A percentile compares a stretch with the other conserved stretches of the same genome.
phyloP scores from a whole-genome alignment of 1,140 invertebrate genomes.

The Macrocentrus cingulum region DNA sequence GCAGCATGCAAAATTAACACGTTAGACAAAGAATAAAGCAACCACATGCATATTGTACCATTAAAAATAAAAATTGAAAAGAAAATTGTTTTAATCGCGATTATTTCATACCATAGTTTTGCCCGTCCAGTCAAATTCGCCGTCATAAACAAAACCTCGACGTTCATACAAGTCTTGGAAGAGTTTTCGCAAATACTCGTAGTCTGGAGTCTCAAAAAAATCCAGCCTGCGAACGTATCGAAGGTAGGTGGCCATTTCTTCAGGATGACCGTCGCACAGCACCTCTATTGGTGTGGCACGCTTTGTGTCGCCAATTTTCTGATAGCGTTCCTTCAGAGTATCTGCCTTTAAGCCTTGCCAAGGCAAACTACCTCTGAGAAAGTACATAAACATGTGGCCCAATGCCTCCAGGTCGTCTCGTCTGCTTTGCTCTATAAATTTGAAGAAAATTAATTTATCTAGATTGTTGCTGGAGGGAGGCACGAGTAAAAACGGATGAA shows the following conservation, averaged over 20 bases:
- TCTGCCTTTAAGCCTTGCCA: constrained; percentile 99
- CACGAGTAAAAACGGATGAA: constrained; percentile 23
- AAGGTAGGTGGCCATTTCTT: constrained; percentile 96
- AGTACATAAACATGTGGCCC: constrained; percentile 99
- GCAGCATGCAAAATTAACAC: constrained; percentile 60
- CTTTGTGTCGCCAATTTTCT: constrained; percentile 99
- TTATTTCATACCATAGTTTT: constrained; percentile 80
- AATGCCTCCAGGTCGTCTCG: constrained; percentile 98
- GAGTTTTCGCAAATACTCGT: constrained; percentile 94
- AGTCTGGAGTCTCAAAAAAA: constrained; percentile 99
- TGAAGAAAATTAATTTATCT: neutral
- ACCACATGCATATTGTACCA: neutral
- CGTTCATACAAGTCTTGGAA: constrained; percentile 94
- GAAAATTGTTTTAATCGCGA: neutral
- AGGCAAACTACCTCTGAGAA: constrained; percentile 95
- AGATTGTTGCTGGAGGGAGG: neutral
- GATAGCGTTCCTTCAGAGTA: constrained; percentile 98
- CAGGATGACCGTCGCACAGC: constrained; percentile 96
- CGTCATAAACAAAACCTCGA: constrained; percentile 90
- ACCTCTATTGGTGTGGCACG: constrained; percentile 95
- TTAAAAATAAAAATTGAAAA: too few species aligned
- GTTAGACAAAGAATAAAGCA: constrained; percentile 25
- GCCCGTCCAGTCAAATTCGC: constrained; percentile 98
- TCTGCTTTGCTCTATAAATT: constrained; percentile 88
- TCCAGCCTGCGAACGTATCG: constrained; percentile 95